phyloP scores from a whole-genome alignment of 2,797 vertebrate species.

The Sebastes glaucus region DNA sequence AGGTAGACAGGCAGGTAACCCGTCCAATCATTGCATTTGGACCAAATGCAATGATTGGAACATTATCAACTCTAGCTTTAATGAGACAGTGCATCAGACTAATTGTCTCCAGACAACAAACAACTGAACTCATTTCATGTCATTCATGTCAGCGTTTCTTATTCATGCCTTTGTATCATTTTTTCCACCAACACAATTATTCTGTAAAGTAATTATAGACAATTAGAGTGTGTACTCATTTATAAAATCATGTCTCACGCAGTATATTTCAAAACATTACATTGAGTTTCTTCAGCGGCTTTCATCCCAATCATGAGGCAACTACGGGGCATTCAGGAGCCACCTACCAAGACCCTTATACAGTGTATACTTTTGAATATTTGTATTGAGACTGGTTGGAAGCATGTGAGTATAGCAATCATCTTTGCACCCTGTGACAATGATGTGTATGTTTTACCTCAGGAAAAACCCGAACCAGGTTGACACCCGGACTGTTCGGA shows the following conservation, averaged over 20 bases:
- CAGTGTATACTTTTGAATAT: neutral
- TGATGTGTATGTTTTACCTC: neutral
- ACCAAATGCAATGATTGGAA: too few relatives aligned
- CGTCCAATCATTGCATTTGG: too few relatives aligned
- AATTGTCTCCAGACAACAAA: neutral
- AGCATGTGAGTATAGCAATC: neutral
- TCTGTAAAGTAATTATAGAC: constrained; percentile 15
- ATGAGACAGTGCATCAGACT: too few relatives aligned
- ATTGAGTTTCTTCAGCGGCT: neutral
- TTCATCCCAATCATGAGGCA: neutral
- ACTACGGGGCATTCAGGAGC: neutral
- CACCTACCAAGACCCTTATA: neutral
- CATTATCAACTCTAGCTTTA: too few relatives aligned
- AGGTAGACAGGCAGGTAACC: too few relatives aligned
- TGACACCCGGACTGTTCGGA: constrained; percentile 89
- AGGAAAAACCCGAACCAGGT: constrained; percentile 98
- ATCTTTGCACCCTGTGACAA: neutral
- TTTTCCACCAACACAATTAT: constrained; percentile 15
- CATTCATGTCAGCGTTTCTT: constrained; percentile 49
- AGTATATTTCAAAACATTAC: constrained; percentile 8
- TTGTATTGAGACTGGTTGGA: neutral
- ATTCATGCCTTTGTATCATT: constrained; percentile 4
- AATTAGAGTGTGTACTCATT: constrained; percentile 6
- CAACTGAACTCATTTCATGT: constrained; percentile 21
- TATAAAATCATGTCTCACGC: neutral